Percentiles rank a stretch among this genome's conserved stretches.
phyloP scores from a whole-genome alignment of 92 coral and sea anemone species.

The Scolanthus callimorphus region DNA sequence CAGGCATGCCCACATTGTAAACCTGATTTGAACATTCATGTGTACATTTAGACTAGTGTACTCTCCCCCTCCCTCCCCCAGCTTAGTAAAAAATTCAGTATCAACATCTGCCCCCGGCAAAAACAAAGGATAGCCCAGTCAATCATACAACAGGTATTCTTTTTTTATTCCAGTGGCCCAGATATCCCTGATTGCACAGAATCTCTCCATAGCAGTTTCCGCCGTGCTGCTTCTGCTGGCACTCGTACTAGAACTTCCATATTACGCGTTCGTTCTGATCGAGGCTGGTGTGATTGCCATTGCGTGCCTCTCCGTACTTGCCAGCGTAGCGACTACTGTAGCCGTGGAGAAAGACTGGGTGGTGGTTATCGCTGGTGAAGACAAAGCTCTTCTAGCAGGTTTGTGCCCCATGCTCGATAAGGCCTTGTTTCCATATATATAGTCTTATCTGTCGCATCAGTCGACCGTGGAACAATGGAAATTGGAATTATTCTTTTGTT shows the following conservation, averaged over 20 bases:
- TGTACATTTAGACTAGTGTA: too few relatives aligned
- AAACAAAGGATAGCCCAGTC: too few relatives aligned
- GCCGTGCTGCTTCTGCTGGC: constrained; percentile 66
- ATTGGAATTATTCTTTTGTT: too few relatives aligned
- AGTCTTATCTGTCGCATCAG: too few relatives aligned
- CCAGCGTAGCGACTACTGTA: constrained; percentile 87
- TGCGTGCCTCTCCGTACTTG: constrained; percentile 81
- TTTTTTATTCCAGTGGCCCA: constrained; percentile 95
- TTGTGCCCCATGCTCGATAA: constrained; percentile 3
- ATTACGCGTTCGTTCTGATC: constrained; percentile 29
- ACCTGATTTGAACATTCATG: too few relatives aligned
- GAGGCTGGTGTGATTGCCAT: constrained; percentile 60
- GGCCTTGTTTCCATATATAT: too few relatives aligned
- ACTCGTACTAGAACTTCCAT: constrained; percentile 35
- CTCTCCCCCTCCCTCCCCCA: too few relatives aligned
- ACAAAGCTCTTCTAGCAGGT: constrained; percentile 80
- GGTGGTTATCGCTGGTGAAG: constrained; percentile 74
- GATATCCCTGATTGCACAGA: constrained; percentile 78
- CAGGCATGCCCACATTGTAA: too few relatives aligned
- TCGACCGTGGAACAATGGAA: too few relatives aligned
- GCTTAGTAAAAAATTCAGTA: too few relatives aligned
- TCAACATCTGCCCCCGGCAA: too few relatives aligned
- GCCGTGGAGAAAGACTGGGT: constrained; percentile 99
- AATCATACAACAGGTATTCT: neutral
- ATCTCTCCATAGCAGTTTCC: constrained; percentile 79